Conservation (phyloP, 2,797 vertebrate species). For the Anguilla anguilla region DNA sequence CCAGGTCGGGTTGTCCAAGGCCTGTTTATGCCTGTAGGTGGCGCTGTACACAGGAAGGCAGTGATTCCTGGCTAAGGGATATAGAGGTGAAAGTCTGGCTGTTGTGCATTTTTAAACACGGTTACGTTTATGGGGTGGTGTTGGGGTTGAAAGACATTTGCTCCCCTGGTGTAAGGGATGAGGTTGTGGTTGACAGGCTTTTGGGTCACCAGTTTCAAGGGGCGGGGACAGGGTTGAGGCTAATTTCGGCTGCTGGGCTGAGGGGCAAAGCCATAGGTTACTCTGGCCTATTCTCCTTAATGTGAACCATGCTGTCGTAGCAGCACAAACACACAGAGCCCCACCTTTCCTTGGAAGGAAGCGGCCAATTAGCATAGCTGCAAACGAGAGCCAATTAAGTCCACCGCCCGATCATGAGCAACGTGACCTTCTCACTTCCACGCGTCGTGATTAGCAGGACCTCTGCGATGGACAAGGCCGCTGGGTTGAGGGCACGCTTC, state of each 20-base stretch:
- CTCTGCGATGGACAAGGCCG: conserved; percentile 18
- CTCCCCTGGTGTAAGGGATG: background rate
- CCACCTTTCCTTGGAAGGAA: conserved; percentile 35
- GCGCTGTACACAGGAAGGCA: background rate
- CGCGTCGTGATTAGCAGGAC: conserved; percentile 47
- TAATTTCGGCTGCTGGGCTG: background rate
- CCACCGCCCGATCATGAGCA: conserved; percentile 53
- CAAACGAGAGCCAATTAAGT: conserved; percentile 55
- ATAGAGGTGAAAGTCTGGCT: background rate
- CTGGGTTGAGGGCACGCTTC: conserved; percentile 7
- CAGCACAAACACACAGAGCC: background rate
- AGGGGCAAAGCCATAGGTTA: background rate
- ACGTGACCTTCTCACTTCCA: conserved; percentile 46
- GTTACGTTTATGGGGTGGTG: background rate
- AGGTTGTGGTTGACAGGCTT: background rate
- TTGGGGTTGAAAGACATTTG: background rate
- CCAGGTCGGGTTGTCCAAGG: background rate
- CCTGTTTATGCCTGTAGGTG: background rate
- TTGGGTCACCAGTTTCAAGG: background rate
- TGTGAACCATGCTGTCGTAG: too few relatives aligned
- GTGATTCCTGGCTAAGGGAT: background rate
- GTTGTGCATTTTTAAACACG: background rate
- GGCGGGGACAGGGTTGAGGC: background rate
- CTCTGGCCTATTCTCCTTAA: background rate
- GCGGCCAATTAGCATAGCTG: conserved; percentile 53